Base-by-base conservation (phyloP, 2,113 vertebrate genomes). In the Mesoclemmys tuberculata region DNA sequence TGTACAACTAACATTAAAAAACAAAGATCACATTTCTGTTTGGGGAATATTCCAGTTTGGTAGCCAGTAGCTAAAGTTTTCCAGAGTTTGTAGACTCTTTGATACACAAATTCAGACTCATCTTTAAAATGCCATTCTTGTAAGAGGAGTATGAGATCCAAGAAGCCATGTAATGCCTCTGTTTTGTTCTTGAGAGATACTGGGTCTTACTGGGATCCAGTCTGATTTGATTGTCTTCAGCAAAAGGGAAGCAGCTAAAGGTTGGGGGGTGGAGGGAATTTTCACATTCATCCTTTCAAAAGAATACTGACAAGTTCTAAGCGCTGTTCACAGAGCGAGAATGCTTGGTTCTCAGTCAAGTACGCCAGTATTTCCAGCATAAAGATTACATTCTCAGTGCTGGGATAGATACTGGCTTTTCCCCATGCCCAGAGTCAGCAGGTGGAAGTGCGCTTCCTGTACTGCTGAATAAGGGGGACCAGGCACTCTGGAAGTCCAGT, bases 401-500 rank as follows among this genome's bases (percentile, higher is more conserved):
- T 3, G 22, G 11, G 26, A 49, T 64, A 75, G 26, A 49, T 64
- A 68, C 75, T 64, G 75, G 92, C 83, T 1, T 51, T 48, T 48
- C 80, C 61, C 58, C 52, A 54, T 44, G 80, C n/a, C 24, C 21
- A 51, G 94, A 85, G 91, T 98, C 98, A 98, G 97, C 98, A 98
- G 96, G 98, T 96, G 49, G 98, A 98, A 90, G 98, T 98, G 85
- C 98, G 98, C 95, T 99, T 99, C 90, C 99, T 99, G 95, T 99
- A 99, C 95, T 99, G 99, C 81, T 99, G 99, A 97, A 99, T 99
- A 82, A 99, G 98, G 58, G 99, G 99, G 51, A 99, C 99, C 98
- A 99, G 98, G 98, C 99, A 99, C 98, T 99, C 99, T 0, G 99
- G 99, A 84, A 99, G 99, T 85, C 99, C 99, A 1, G 99, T 99